Conservation (phyloP, 2,797 vertebrate genomes). For the Pipistrellus pygmaeus region DNA sequence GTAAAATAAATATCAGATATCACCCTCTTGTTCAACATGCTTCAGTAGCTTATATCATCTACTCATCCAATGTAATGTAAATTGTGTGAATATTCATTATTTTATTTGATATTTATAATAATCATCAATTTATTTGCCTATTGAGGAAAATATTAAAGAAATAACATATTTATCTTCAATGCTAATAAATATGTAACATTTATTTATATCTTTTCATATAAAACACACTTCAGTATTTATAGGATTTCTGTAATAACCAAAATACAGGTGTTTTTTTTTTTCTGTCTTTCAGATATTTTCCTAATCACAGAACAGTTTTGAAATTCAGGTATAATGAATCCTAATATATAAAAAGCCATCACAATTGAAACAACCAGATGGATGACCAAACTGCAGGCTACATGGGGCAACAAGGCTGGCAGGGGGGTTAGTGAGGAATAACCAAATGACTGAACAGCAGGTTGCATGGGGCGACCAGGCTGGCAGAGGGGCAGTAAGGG, state of each 20-base stretch:
- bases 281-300: neutral
- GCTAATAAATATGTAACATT: slow-evolving; percentile 34
- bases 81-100: neutral
- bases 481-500: too few relatives aligned
- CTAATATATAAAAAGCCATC: too few relatives aligned
- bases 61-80: neutral
- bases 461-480: too few relatives aligned
- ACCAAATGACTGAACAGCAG: too few relatives aligned
- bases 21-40: neutral
- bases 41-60: neutral
- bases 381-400: too few relatives aligned
- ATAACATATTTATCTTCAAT: slow-evolving; percentile 49
- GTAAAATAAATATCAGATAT: slow-evolving; percentile 26
- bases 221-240: slow-evolving; percentile 28
- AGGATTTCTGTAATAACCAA: neutral
- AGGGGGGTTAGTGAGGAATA: too few relatives aligned
- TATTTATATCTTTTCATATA: neutral
- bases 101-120: slow-evolving; percentile 43
- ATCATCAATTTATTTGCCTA: neutral
- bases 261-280: neutral
- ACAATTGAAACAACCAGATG: too few relatives aligned
- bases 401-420: too few relatives aligned
- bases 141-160: slow-evolving; percentile 26
- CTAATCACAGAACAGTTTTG: neutral
- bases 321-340: slow-evolving; percentile 7